phyloP scores from a whole-genome alignment of 2,113 vertebrate genomes.

The Panthera uncia region DNA sequence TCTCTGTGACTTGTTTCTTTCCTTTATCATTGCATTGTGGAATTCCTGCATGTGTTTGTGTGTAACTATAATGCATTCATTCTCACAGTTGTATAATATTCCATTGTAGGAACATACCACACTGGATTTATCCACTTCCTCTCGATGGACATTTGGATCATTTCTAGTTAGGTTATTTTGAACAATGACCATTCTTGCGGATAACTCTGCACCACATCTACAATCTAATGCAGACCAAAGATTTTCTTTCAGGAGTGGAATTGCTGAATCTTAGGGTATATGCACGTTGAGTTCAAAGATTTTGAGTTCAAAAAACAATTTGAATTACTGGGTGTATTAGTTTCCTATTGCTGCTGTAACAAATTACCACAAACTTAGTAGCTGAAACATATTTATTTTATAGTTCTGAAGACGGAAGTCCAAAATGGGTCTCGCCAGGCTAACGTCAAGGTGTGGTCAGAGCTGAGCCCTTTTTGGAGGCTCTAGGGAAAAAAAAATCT shows the following conservation, averaged over 20 bases:
- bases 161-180: background rate
- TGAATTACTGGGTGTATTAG: background rate
- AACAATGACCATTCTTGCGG: background rate
- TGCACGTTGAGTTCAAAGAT: background rate
- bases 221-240: background rate
- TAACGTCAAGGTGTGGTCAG: background rate
- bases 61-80: background rate
- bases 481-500: background rate
- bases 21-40: background rate
- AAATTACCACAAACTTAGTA: background rate
- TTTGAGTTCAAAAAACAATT: too few relatives aligned
- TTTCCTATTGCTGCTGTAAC: background rate
- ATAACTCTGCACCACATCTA: background rate
- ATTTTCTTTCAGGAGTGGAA: constrained; percentile 34
- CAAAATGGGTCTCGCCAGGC: background rate
- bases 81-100: background rate
- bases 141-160: background rate
- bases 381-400: background rate
- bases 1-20: background rate
- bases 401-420: background rate
- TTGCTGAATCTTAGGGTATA: background rate
- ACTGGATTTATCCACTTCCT: background rate
- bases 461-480: background rate
- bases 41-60: background rate
- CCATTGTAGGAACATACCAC: background rate